Evolutionary conservation across 2,888 invertebrate species (phyloP), one percentile per base, ranked within the genome.

Genomic region (Heteropelma amictum): DNA sequence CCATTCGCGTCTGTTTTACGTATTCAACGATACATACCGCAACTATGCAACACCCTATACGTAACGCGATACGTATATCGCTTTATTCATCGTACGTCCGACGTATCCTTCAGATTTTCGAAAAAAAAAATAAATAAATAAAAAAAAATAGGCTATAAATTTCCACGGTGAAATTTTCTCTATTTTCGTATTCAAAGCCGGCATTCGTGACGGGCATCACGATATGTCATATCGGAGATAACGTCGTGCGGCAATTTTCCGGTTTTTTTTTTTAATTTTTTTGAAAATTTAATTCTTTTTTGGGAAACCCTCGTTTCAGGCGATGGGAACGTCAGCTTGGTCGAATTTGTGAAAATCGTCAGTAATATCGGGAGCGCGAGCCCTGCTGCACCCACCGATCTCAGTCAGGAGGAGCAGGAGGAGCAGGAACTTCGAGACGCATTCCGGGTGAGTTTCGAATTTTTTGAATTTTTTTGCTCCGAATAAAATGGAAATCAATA

Each of bases 301-400:
- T n/a, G n/a, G n/a, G n/a, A n/a, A n/a, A n/a, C n/a, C n/a, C n/a
- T n/a, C n/a, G n/a, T 82, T 85, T 12, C 83, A 95, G 95, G 95
- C 47, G 96, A 96, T 88, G 97, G 97, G 21, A 95, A 95, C 83
- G 95, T 97, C 5, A 96, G 95, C 85, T 96, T 96, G 82, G 95
- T 96, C 82, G 97, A 97, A 88, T 97, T 97, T 86, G 94, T 96
- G 19, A 94, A 95, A 87, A 96, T 97, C 79, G 92, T 94, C 5
- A 95, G 95, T 60, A 93, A 95, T 86, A 94, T 94, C 82, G 93
- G 93, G 10, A 92, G 91, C 35, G 93, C 93, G 3, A 91, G 90
- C 21, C 91, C 91, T 23, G 91, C 91, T 28, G 91, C 92, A 70
- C 92, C 93, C 0, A 93, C 93, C 0, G 95, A 95, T 84, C 75